These are phyloP conservation scores for Scolopax rusticola DNA, from an alignment of 2,797 vertebrate species.

Conservation along the genomic window DNA sequence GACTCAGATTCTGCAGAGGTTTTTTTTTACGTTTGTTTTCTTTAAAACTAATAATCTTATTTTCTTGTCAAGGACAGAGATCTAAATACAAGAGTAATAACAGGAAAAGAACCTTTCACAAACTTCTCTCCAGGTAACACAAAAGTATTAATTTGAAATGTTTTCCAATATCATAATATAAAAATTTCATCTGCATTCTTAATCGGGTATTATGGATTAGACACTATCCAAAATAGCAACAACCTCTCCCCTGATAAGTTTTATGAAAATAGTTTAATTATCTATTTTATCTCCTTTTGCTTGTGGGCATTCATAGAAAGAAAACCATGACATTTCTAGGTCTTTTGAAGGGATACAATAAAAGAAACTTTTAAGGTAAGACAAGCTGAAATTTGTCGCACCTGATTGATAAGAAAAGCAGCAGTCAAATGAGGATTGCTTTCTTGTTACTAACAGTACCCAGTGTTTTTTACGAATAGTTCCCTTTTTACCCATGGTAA, in stretches of 20 bases:
- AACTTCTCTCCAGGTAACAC: background rate
- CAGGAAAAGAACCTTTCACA: background rate
- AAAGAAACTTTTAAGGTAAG: background rate
- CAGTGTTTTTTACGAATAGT: background rate
- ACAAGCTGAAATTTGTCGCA: background rate
- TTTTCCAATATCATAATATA: background rate
- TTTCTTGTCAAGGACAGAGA: background rate
- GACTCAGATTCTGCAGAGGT: background rate
- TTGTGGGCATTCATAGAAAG: background rate
- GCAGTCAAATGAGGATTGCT: background rate
- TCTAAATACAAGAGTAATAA: background rate
- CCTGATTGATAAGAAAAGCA: background rate
- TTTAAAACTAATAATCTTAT: background rate
- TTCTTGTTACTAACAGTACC: background rate
- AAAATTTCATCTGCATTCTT: background rate
- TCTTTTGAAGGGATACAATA: background rate
- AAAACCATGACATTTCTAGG: background rate
- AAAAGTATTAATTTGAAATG: background rate
- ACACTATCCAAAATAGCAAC: background rate
- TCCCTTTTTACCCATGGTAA: background rate
- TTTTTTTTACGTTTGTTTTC: background rate
- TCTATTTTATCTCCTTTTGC: background rate
- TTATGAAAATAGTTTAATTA: background rate
- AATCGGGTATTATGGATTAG: background rate
- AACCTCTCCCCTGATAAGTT: fast-evolving